Evolutionary conservation across 2,888 invertebrate genomes (phyloP), one percentile per base, ranked within the genome.

Genomic region (Choristoneura rosaceana): DNA sequence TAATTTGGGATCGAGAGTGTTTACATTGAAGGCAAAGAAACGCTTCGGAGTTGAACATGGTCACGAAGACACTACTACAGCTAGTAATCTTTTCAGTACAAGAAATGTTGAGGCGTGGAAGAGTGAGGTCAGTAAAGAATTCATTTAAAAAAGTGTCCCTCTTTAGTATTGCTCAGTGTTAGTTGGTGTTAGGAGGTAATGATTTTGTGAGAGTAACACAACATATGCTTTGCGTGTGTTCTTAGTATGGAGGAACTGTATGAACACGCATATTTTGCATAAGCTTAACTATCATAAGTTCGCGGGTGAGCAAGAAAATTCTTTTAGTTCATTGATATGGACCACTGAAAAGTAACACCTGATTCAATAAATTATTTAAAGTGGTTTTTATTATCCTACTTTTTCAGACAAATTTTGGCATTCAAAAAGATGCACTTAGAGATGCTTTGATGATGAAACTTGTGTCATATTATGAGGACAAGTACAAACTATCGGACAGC

Each of bases 371-470:
- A n/a, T n/a, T n/a, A n/a, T n/a, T n/a, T n/a, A n/a, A n/a, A n/a
- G n/a, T n/a, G 34, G 10, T 17, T 41, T 60, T n/a, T n/a, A 60
- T 7, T 9, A 38, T 12, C 38, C 5, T n/a, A 15, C 15, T 41
- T 52, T 79, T 85, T 59, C 74, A 85, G 84, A 75, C 74, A 14
- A 34, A 67, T 15, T 69, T 74, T 14, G 79, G 60, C 33, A 67
- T 68, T 4, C 84, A 84, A 79, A 88, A 84, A 63, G 78, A 76
- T 25, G 77, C 80, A 33, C 74, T 88, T 38, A 81, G 81, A 75
- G 87, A 87, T 69, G 82, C 84, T 17, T 80, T 90, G 9, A 90
- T 90, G 89, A 85, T 90, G 88, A 90, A 90, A 75, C 83, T 90
- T 17, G 86, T 90, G 14, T 89, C 89, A 12, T 90, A 88, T 78